Percentiles rank a stretch among this genome's conserved stretches.
phyloP scores from a whole-genome alignment of 2,888 invertebrate species.

The Ormyrus pomaceus region DNA sequence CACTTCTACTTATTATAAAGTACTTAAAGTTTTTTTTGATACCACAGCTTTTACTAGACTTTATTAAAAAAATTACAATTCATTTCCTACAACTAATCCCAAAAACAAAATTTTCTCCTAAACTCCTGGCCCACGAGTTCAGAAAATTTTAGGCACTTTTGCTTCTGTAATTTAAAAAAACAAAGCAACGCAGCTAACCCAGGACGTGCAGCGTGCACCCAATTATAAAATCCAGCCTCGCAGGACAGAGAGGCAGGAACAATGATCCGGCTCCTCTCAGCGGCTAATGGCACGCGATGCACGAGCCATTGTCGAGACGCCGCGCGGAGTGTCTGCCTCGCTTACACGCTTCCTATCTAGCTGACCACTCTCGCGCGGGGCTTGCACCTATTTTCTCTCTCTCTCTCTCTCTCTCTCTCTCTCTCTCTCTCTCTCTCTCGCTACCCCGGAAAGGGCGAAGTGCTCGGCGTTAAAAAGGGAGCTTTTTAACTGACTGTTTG shows the following conservation, averaged over 20 bases:
- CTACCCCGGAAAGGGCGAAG: slow-evolving; percentile 7
- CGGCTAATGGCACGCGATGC: slow-evolving; percentile 31
- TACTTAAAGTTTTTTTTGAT: too few relatives aligned
- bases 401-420: too few relatives aligned
- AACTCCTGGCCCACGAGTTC: too few relatives aligned
- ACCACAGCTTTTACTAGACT: too few relatives aligned
- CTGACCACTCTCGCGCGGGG: not conserved
- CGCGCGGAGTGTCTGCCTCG: slow-evolving; percentile 8
- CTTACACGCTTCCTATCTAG: slow-evolving; percentile 17
- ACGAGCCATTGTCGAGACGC: slow-evolving; percentile 24
- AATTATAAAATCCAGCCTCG: slow-evolving; percentile 17
- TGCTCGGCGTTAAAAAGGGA: not conserved
- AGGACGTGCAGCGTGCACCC: slow-evolving; percentile 21
- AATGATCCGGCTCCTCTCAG: slow-evolving; percentile 17
- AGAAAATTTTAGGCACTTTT: too few relatives aligned
- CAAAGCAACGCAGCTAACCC: not conserved
- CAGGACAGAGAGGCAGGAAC: not conserved
- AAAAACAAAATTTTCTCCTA: too few relatives aligned
- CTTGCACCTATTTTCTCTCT: too few relatives aligned
- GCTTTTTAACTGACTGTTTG: not conserved
- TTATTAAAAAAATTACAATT: too few relatives aligned
- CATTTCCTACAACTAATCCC: too few relatives aligned
- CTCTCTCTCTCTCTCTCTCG: too few relatives aligned
- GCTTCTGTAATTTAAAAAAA: too few relatives aligned
- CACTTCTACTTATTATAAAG: too few relatives aligned